Evolutionary conservation across 2,888 invertebrate species (phyloP).

Genomic region (Sinodicranocentrus sp.): DNA sequence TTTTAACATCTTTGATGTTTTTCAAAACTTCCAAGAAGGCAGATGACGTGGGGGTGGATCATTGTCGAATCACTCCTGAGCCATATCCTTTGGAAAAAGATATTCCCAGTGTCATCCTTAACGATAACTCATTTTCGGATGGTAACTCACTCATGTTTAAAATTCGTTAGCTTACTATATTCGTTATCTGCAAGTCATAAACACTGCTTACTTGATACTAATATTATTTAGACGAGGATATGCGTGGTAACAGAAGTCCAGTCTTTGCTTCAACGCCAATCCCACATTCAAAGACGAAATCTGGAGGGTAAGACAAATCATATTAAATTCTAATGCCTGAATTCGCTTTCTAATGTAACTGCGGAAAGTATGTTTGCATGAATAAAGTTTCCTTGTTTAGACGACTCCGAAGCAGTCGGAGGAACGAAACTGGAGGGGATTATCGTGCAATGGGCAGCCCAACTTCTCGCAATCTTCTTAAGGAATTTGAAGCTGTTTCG

Average conservation of each 20-base stretch:
- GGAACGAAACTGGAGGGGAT: slow-evolving; percentile 57
- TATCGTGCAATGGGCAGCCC: slow-evolving; percentile 70
- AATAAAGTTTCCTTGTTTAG: too few species aligned
- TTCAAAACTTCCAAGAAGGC: slow-evolving; percentile 52
- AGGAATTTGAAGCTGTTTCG: slow-evolving; percentile 76
- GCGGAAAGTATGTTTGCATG: too few species aligned
- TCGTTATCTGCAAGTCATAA: too few species aligned
- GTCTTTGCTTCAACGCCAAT: slow-evolving; percentile 76
- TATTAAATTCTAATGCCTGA: neutral
- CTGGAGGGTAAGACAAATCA: slow-evolving; percentile 68
- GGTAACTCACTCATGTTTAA: slow-evolving; percentile 57
- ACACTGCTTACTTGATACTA: too few species aligned
- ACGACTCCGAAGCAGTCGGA: slow-evolving; percentile 70
- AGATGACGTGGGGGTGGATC: slow-evolving; percentile 46
- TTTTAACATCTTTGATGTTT: slow-evolving; percentile 69
- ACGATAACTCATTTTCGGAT: slow-evolving; percentile 75
- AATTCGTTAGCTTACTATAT: too few species aligned
- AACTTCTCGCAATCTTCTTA: slow-evolving; percentile 74
- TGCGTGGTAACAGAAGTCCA: slow-evolving; percentile 65
- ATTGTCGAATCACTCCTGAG: slow-evolving; percentile 70
- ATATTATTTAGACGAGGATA: slow-evolving; percentile 60
- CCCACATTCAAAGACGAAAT: slow-evolving; percentile 68
- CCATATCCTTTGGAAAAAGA: slow-evolving; percentile 52
- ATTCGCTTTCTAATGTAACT: neutral
- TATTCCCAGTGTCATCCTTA: slow-evolving; percentile 70